Evolutionary conservation across 2,797 vertebrate species (phyloP), one percentile per base, ranked within the genome.

Genomic region (Pterois miles): DNA sequence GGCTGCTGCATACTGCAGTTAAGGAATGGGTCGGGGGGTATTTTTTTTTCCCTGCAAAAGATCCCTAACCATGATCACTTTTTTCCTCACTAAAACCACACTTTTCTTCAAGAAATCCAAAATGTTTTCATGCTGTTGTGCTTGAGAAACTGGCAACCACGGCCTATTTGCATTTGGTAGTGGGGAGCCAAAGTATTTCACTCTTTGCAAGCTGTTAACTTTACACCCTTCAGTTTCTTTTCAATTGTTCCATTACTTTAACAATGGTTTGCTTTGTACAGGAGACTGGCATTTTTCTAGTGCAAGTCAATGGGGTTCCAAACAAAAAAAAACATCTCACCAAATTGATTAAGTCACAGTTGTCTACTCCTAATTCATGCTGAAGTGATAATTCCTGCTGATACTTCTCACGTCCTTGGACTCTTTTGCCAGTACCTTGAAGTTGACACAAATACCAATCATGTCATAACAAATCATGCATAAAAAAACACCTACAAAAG

Each of bases 161-260:
- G 73, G 62, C 72, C 77, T 65, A 60, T 91, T 84, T 87, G 76
- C 78, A 82, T 81, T 83, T 75, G 38, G 73, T 76, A 68, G 71
- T 81, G 52, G 78, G 82, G 58, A 86, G 71, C 76, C 75, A 50
- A 76, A 76, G 52, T 48, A 40, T 81, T 83, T 86, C 27, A 7
- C 53, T 81, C 54, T 74, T 78, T 33, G 68, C 74, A 73, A 59
- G 58, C 84, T 80, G 62, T 72, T 81, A n/a, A 62, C 56, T 78
- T 87, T 43, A 25, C 46, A 25, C 77, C 58, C 34, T 23, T 57
- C 27, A 69, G 54, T 78, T 76, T 74, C 25, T 72, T 64, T 53
- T 68, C 64, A 33, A 16, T 78, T 78, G 65, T 80, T 76, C 58
- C 31, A 60, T 67, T 65, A 60, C 46, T 78, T 43, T 64, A 65